Base-by-base conservation (phyloP, 1,140 invertebrate genomes). In the Coboldia fuscipes region DNA sequence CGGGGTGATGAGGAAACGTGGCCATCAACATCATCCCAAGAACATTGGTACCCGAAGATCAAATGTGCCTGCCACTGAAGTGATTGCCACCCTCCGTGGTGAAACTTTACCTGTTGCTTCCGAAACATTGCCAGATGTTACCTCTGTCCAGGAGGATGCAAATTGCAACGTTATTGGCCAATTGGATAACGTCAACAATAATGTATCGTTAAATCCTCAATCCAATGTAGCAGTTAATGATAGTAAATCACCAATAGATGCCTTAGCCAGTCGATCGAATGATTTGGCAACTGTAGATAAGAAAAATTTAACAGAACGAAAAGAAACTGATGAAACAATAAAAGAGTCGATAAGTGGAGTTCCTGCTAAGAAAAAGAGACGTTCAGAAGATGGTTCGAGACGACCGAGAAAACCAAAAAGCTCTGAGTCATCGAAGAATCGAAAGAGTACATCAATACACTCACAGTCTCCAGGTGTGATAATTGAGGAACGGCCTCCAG, bases 1-100 rank as follows among this genome's bases (percentile, higher is more conserved):
- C 4, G 16, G 13, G 17, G 3, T 62, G 52, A 55, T 63, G 35
- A 69, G 63, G 56, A 70, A 75, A 51, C 70, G 75, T 51, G 75
- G 75, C 35, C 76, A 80, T 50, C 76, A 79, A 55, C 75, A 80
- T 57, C 76, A 80, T 61, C 74, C 69, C 42, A 63, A 68, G 20
- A 61, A 62, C 39, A 41, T 56, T 29, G 60, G 61, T 32, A 54
- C 43, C 33, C 46, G 62, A 29, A 46, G 51, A 44, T 56, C 51
- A n/a, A 47, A 49, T 39, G 38, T 42, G 15, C 35, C 41, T 37
- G 47, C 48, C 18, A 45, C 44, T 20, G 51, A 55, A 40, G 49
- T 54, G 3, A 37, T 57, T 28, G 50, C 47, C 20, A 53, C 51
- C 18, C 49, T 55, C 26, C 56, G 48, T 36, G 45, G 51, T n/a